phyloP scores from a whole-genome alignment of 1,140 invertebrate genomes.

The Adoxophyes honmai region DNA sequence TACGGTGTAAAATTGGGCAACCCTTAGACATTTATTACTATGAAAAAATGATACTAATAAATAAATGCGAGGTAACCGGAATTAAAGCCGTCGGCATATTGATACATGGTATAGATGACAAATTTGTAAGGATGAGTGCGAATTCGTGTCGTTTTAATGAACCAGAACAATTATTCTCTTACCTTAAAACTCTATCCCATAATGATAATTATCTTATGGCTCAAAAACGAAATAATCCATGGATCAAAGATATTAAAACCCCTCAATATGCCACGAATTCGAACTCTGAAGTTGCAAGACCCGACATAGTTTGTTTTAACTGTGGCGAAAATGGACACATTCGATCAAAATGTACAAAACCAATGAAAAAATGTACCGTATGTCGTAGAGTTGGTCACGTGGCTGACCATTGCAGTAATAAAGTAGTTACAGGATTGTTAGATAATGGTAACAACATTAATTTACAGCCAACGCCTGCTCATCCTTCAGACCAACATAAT shows the following conservation, averaged over 20 bases:
- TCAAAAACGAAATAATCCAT: too few relatives aligned
- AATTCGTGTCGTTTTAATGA: too few relatives aligned
- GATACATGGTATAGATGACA: too few relatives aligned
- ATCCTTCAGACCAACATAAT: too few relatives aligned
- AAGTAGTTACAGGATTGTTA: background rate
- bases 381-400: slow-evolving; percentile 1
- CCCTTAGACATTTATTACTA: slow-evolving; percentile 16
- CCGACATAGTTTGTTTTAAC: too few relatives aligned
- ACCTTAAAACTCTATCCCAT: slow-evolving; percentile 2
- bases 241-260: background rate
- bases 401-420: slow-evolving; percentile 4
- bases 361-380: slow-evolving; percentile 5
- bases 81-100: too few relatives aligned
- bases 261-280: background rate
- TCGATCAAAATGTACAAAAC: slow-evolving; percentile 12
- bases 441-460: background rate
- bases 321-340: slow-evolving; percentile 8
- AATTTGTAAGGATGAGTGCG: too few relatives aligned
- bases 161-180: slow-evolving; percentile 5
- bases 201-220: too few relatives aligned
- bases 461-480: too few relatives aligned
- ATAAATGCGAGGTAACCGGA: too few relatives aligned
- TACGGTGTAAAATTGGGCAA: slow-evolving; percentile 6
- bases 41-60: slow-evolving; percentile 13
- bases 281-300: background rate